Evolutionary conservation across 2,888 invertebrate species (phyloP), one percentile per base, ranked within the genome.

Genomic region (Clunio marinus): DNA sequence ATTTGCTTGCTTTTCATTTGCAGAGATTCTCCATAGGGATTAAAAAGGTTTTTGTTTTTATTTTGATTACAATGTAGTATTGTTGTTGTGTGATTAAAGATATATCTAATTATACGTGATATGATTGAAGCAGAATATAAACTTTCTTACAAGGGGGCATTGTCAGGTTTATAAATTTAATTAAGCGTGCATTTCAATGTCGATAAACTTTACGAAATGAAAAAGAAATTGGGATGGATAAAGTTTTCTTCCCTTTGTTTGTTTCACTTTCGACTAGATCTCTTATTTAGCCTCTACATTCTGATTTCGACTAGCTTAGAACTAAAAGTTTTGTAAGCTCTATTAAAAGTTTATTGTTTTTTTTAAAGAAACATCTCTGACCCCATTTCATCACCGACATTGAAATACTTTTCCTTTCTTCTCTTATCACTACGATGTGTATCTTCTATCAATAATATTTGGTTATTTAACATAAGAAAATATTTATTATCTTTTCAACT

Each of bases 1-100:
- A n/a, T n/a, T n/a, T n/a, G n/a, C n/a, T n/a, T n/a, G n/a, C n/a
- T 45, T 15, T 45, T 45, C 45, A 45, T 45, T 45, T 45, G 45
- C 17, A 8, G 4, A 5, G n/a, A 32, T 32, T 32, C 4, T 32
- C 32, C 5, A 32, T 32, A 32, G 10, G 32, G 32, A 32, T 32
- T 32, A 32, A n/a, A n/a, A n/a, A n/a, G n/a, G n/a, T n/a, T n/a
- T n/a, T 32, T 32, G 4, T 32, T 32, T 32, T 32, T 51, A 20
- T 51, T 51, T 51, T 51, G 51, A 51, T 51, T 51, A 51, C 22
- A 15, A 20, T 51, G 17, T 51, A 20, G 51, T 4, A 32, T 32
- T 7, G 10, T 32, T 32, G 32, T 32, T 32, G 10, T 32, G 5
- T 4, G 4, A 4, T 4, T 4, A 32, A 32, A 32, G 32, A 32